Evolutionary conservation across 2,113 vertebrate genomes (phyloP).

Genomic region (Dromas ardeola): DNA sequence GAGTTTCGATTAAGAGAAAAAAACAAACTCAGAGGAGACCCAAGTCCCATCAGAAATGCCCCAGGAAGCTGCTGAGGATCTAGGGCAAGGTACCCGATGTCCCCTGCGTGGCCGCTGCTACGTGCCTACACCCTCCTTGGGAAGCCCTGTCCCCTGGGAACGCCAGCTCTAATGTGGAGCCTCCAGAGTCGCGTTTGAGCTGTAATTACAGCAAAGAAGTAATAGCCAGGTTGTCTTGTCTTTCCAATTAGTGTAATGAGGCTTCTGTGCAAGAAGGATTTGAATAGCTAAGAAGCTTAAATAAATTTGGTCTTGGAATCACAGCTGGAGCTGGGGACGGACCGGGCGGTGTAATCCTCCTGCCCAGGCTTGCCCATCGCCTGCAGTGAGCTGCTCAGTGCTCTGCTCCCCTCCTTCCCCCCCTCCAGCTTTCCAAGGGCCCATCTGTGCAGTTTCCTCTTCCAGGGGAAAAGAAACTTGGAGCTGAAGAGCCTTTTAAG

Average conservation of each 20-base stretch:
- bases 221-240: neutral
- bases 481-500: neutral
- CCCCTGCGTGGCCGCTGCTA: neutral
- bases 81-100: neutral
- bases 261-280: slow-evolving; percentile 38
- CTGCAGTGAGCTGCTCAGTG: neutral
- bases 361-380: neutral
- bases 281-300: slow-evolving; percentile 47
- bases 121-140: accelerated
- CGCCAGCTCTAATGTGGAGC: neutral
- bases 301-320: slow-evolving; percentile 14
- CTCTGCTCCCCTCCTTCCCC: neutral
- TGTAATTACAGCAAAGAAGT: slow-evolving; percentile 18
- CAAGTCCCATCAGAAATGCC: accelerated
- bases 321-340: neutral
- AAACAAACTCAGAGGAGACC: neutral
- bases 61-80: neutral
- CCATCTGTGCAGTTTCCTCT: neutral
- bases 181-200: neutral
- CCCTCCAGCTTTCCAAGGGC: neutral
- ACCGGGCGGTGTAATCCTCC: neutral
- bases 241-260: slow-evolving; percentile 42
- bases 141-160: neutral
- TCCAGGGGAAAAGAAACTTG: neutral
- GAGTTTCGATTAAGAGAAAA: neutral